Base-by-base conservation (phyloP, 2,797 vertebrate species). In the Distichodus sexfasciatus region DNA sequence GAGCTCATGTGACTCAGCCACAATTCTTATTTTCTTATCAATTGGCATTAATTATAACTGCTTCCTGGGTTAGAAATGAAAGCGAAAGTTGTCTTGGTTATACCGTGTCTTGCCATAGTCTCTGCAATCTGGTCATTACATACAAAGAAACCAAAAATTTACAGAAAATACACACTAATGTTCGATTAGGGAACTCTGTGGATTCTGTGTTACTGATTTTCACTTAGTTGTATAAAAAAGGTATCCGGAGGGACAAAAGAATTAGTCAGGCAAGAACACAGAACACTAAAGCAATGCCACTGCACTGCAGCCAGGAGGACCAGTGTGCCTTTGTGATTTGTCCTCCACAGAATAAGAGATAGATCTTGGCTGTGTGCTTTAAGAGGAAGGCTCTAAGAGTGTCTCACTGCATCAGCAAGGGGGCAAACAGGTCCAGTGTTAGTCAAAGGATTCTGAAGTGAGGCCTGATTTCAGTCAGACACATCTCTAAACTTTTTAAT, bases 11-110 rank as follows among this genome's bases (percentile, higher is more conserved):
- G n/a, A 11, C 31, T 21, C 12, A 11, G 17, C 9, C 11, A 7
- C 10, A 28, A 10, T 26, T 2, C 3, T 51, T 7, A 53, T 14
- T n/a, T 40, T 33, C 15, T 3, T 10, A 36, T 31, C 15, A 28
- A 48, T 31, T 19, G 12, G 31, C 11, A 60, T n/a, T n/a, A 38
- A 53, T 53, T 28, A 29, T 4, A 4, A 3, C 6, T 4, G 24
- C 7, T 29, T 28, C 17, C 8, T 31, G 9, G 15, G 1, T 23
- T 6, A 43, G 38, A 69, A 62, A 26, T 12, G 44, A 66, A 71
- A 71, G 46, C 63, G 31, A 75, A 54, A 74, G 46, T 11, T 4
- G 28, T 48, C 41, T 11, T 48, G 4, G 40, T 65, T 11, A 15
- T 5, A 21, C n/a, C 17, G 12, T 10, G n/a, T 9, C 9, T 8